A percentile compares a stretch with the other conserved stretches of the same genome.
These are phyloP conservation scores for Choloepus didactylus DNA, from an alignment of 2,797 vertebrate species.

Conservation along the genomic window DNA sequence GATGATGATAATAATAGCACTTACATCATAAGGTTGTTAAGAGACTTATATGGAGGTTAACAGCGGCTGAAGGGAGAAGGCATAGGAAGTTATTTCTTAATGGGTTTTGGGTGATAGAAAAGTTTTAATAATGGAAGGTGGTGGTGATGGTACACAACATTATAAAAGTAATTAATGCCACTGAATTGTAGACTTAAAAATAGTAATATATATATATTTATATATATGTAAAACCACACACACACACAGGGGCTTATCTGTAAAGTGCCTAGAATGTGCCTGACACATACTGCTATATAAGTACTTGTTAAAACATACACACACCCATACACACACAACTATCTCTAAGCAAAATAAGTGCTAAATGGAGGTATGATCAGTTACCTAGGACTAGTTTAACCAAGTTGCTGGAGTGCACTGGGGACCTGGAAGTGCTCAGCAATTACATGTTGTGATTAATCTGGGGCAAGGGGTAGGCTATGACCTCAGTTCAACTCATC, in stretches of 20 bases:
- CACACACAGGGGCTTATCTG: not conserved
- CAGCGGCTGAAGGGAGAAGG: too few relatives aligned
- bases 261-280: not conserved
- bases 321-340: not conserved
- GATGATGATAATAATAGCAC: not conserved
- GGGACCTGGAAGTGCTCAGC: not conserved
- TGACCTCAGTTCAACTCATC: not conserved
- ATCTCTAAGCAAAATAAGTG: constrained; percentile 42
- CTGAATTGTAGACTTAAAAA: too few relatives aligned
- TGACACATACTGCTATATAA: not conserved
- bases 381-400: not conserved
- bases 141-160: too few relatives aligned
- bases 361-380: not conserved
- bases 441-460: not conserved
- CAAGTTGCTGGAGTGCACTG: not conserved
- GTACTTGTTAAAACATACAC: not conserved
- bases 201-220: too few relatives aligned
- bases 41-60: not conserved
- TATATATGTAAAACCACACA: too few relatives aligned
- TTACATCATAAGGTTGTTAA: not conserved
- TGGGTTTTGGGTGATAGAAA: too few relatives aligned
- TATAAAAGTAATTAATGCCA: too few relatives aligned
- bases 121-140: too few relatives aligned
- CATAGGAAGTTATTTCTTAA: too few relatives aligned
- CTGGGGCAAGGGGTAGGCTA: not conserved